Conservation (phyloP, 2,888 invertebrate genomes). For the Pantelozetes paolii region DNA sequence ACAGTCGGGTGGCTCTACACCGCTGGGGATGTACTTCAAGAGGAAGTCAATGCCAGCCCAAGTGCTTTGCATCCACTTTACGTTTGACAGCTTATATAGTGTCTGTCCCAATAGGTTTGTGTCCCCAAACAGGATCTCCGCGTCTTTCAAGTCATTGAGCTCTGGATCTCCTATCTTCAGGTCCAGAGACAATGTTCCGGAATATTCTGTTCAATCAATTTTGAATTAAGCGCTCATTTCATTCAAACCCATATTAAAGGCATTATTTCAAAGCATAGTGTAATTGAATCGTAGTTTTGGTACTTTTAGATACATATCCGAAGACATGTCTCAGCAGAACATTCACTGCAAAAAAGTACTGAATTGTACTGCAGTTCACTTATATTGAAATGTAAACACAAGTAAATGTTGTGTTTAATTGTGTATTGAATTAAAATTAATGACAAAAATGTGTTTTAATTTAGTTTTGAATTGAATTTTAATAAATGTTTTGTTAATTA, state of each 20-base stretch:
- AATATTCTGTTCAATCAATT: conserved; percentile 1
- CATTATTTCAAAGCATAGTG: neutral
- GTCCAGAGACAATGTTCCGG: neutral
- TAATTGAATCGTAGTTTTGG: neutral
- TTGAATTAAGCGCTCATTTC: too few species aligned
- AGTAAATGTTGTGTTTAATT: too few species aligned
- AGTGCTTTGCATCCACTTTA: conserved; percentile 57
- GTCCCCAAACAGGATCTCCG: conserved; percentile 55
- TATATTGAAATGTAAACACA: too few species aligned
- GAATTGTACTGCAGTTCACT: too few species aligned
- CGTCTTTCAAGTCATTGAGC: conserved; percentile 49
- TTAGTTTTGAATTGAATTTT: too few species aligned
- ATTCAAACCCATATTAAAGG: neutral
- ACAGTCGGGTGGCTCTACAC: conserved; percentile 48
- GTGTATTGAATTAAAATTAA: too few species aligned
- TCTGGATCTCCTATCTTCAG: conserved; percentile 11
- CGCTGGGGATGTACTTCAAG: conserved; percentile 8
- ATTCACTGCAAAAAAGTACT: too few species aligned
- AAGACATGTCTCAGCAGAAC: too few species aligned
- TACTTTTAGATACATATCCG: neutral
- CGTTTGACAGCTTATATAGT: conserved; percentile 51
- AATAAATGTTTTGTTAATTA: too few species aligned
- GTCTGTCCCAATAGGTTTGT: conserved; percentile 53
- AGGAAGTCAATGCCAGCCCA: conserved; percentile 55
- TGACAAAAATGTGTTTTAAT: too few species aligned